Conservation (phyloP, 2,113 vertebrate species). For the Ciconia stormi region DNA sequence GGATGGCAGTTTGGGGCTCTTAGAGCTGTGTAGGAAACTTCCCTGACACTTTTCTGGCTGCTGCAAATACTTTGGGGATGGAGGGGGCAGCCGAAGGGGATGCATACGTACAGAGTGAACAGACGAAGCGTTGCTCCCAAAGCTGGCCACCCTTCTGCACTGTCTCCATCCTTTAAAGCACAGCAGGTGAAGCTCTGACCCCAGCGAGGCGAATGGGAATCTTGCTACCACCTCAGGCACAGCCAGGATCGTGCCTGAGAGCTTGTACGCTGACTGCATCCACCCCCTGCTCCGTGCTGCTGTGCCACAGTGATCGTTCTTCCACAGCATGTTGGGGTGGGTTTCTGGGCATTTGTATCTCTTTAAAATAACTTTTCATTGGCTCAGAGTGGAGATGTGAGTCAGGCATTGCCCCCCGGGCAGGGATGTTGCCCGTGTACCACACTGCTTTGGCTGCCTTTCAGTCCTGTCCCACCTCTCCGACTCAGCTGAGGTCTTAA, state of each 20-base stretch:
- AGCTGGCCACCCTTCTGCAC: not conserved
- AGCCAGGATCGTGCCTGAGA: not conserved
- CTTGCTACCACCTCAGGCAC: not conserved
- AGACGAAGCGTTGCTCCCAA: rapidly evolving
- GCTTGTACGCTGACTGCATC: not conserved
- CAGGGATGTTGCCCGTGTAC: not conserved
- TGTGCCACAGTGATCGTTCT: rapidly evolving
- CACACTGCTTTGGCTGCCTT: not conserved
- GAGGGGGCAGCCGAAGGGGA: not conserved
- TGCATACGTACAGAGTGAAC: rapidly evolving
- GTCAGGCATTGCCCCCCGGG: not conserved
- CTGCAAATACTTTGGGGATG: not conserved
- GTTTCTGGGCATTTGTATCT: not conserved
- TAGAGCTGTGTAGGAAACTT: not conserved
- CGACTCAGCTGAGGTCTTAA: not conserved
- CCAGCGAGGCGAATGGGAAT: rapidly evolving
- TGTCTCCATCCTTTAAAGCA: too few relatives aligned
- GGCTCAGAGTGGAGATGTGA: not conserved
- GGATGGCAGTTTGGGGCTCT: too few relatives aligned
- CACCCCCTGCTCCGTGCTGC: not conserved
- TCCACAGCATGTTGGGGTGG: rapidly evolving
- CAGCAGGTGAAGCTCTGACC: not conserved
- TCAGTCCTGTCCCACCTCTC: not conserved
- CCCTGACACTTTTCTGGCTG: not conserved
- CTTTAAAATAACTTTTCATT: not conserved